These are phyloP conservation scores for Pachydiplax longipennis DNA, from an alignment of 2,888 invertebrate genomes.

Conservation along the genomic window DNA sequence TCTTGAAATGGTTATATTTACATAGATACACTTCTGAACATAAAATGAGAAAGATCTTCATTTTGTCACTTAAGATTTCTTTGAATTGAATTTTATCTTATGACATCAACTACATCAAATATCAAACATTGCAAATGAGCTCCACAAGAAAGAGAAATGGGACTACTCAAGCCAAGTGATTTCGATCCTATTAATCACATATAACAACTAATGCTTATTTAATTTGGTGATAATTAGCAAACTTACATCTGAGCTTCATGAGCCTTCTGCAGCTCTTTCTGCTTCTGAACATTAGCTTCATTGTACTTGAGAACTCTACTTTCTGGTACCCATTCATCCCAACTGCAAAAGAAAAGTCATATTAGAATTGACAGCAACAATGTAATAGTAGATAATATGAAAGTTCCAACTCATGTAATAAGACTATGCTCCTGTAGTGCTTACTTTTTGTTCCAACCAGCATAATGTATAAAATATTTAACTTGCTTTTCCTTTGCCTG, in stretches of 20 bases:
- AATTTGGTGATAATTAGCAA: neutral
- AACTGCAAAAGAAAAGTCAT: conserved; percentile 64
- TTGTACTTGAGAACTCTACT: conserved; percentile 88
- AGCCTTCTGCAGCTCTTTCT: conserved; percentile 84
- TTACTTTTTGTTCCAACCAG: conserved; percentile 98
- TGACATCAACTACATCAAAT: too few relatives aligned
- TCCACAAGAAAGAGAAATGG: too few relatives aligned
- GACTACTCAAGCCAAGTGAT: too few relatives aligned
- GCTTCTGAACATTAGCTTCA: conserved; percentile 85
- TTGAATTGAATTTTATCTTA: too few relatives aligned
- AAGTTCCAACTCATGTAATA: conserved; percentile 48
- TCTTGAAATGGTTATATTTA: too few relatives aligned
- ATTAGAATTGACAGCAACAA: conserved; percentile 11
- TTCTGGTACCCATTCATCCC: conserved; percentile 94
- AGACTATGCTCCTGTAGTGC: conserved; percentile 51
- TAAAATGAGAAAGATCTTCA: too few relatives aligned
- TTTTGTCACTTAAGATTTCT: too few relatives aligned
- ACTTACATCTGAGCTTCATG: conserved; percentile 72
- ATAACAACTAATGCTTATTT: too few relatives aligned
- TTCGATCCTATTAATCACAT: too few relatives aligned
- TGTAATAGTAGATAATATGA: conserved; percentile 48
- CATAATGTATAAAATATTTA: conserved; percentile 94
- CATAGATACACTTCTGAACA: too few relatives aligned
- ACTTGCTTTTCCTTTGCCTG: conserved; percentile 85
- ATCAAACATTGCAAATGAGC: too few relatives aligned